phyloP scores from a whole-genome alignment of 2,113 vertebrate species.

The Tylochromis polylepis region DNA sequence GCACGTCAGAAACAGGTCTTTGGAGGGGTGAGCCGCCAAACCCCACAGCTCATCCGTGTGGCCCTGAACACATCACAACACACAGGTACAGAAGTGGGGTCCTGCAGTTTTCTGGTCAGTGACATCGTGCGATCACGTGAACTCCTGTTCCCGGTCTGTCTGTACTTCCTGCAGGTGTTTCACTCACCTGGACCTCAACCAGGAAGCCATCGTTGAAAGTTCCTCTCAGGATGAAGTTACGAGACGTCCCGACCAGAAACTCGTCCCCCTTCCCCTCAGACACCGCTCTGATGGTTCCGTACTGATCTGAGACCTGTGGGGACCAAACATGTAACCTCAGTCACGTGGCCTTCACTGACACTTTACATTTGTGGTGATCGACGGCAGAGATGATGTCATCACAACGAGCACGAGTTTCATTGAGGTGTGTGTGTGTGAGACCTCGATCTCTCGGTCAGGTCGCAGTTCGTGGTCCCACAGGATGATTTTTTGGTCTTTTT shows the following conservation, averaged over 20 bases:
- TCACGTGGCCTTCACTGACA: neutral
- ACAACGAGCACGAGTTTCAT: neutral
- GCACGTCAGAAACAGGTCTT: conserved; percentile 88
- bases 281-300: conserved; percentile 90
- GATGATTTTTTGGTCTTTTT: conserved; percentile 91
- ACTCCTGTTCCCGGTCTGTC: neutral
- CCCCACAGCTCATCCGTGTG: conserved; percentile 99
- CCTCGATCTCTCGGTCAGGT: conserved; percentile 92
- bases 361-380: neutral
- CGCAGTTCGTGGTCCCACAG: conserved; percentile 93
- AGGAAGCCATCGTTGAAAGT: conserved; percentile 93
- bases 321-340: neutral
- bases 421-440: conserved; percentile 31
- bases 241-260: conserved; percentile 91
- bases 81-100: neutral
- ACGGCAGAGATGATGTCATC: neutral
- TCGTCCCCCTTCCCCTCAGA: conserved; percentile 93
- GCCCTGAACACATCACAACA: conserved; percentile 73
- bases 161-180: neutral
- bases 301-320: conserved; percentile 90
- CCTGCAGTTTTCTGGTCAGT: neutral
- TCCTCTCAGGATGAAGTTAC: conserved; percentile 92
- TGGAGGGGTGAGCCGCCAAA: conserved; percentile 91
- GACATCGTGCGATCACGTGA: neutral
- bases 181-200: conserved; percentile 90